Base-by-base conservation (phyloP, 2,797 vertebrate species). In the Phataginus tetradactyla region DNA sequence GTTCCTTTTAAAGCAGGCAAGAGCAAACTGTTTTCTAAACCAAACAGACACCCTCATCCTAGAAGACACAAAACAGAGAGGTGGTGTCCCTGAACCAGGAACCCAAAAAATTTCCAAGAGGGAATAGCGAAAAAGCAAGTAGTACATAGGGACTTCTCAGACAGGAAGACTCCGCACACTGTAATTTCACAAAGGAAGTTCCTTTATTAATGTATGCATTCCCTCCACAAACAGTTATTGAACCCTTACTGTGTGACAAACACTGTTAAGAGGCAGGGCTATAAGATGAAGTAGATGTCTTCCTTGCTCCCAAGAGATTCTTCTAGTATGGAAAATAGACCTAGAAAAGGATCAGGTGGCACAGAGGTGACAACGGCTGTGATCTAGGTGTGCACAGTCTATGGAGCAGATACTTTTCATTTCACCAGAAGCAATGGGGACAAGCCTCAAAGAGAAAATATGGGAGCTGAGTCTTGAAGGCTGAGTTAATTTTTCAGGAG, bases 31-130 rank as follows among this genome's bases (percentile, higher is more conserved):
- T 84, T 71, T 86, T 91, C 78, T 74, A 80, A 92, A 37, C 4
- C 59, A 80, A 91, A 95, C 42, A 5, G 1, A 78, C 14, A 23
- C 45, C 55, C 20, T 86, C 49, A 77, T 84, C 29, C 68, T 78
- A 63, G 45, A 96, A 92, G 77, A 92, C 18, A 80, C 25, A 90
- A 77, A 57, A 39, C 71, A 92, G 29, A 86, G 17, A 66, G 14
- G 32, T 71, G 74, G 15, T 74, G 20, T 85, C 9, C 23, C 45
- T 59, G 21, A 86, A 68, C 34, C 86, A 94, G 53, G 53, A 88
- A 61, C 15, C 71, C 34, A 20, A 27, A 96, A 89, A 94, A 72
- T 49, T 59, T 93, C 61, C 27, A 84, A 55, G 66, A 75, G 3
- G 18, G 11, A 63, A 57, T 49, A 25, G 74, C 11, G n/a, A 78